A percentile compares a stretch with the other conserved stretches of the same genome.
These are phyloP conservation scores for Telmatherina bonti DNA, from an alignment of 2,797 vertebrate genomes.

Conservation along the genomic window DNA sequence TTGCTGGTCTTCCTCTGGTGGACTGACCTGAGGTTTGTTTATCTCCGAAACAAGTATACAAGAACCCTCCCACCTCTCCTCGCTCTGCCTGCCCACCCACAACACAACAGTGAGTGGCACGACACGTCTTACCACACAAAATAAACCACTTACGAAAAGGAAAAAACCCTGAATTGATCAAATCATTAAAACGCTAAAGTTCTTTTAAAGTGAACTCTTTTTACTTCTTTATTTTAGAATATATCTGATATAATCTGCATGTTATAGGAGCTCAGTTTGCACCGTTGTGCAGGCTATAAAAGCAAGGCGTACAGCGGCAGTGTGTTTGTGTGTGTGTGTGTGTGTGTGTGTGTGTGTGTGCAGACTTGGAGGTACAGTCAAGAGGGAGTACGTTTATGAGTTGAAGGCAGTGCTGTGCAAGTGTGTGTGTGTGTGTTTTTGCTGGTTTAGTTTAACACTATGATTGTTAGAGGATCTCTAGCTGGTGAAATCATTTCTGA, in stretches of 20 bases:
- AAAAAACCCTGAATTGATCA: slow-evolving; percentile 70
- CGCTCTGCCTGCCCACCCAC: slow-evolving; percentile 20
- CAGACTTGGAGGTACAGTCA: slow-evolving; percentile 33
- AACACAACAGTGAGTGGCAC: slow-evolving; percentile 7
- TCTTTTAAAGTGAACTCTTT: slow-evolving; percentile 69
- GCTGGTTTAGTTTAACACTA: slow-evolving; percentile 79
- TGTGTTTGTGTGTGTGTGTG: no score
- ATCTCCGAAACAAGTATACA: slow-evolving; percentile 63
- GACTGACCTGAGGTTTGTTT: slow-evolving; percentile 50
- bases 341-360: slow-evolving; percentile 53
- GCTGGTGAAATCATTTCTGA: slow-evolving; percentile 69
- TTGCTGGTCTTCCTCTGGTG: slow-evolving; percentile 41
- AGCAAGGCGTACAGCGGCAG: slow-evolving; percentile 82
- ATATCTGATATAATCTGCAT: slow-evolving; percentile 78
- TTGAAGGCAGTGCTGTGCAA: slow-evolving; percentile 71
- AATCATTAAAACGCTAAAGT: slow-evolving; percentile 70
- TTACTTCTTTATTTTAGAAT: slow-evolving; percentile 72
- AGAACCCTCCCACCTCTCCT: slow-evolving; percentile 19
- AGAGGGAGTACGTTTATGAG: slow-evolving; percentile 23
- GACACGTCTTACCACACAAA: slow-evolving; percentile 42
- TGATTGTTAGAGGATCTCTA: slow-evolving; percentile 68
- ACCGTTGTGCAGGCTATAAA: slow-evolving; percentile 81
- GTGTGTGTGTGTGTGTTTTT: slow-evolving; percentile 45
- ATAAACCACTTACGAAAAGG: slow-evolving; percentile 54
- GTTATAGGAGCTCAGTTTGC: slow-evolving; percentile 75